Evolutionary conservation across 1,140 invertebrate genomes (phyloP).

Genomic region (Lethrus apterus): DNA sequence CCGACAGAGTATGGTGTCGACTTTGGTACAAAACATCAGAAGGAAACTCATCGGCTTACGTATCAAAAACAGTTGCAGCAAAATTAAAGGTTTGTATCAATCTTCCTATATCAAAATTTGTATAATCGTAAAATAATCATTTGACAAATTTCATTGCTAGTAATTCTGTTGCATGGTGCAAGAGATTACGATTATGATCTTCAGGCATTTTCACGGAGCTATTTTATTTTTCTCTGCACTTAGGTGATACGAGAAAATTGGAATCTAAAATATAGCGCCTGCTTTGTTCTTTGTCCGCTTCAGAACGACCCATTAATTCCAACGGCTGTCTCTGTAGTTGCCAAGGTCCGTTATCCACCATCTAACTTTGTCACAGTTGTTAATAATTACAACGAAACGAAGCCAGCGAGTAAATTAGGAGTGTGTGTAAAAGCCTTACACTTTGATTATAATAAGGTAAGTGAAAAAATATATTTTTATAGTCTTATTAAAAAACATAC

Average conservation of each 20-base stretch:
- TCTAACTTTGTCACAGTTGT: constrained; percentile 54
- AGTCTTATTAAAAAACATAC: too few species aligned
- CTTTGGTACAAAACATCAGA: constrained; percentile 58
- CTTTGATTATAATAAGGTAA: constrained; percentile 74
- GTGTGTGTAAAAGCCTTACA: constrained; percentile 94
- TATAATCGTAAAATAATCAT: constrained; percentile 8
- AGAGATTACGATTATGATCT: too few species aligned
- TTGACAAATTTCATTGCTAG: background rate
- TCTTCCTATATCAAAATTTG: too few species aligned
- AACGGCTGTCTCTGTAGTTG: constrained; percentile 59
- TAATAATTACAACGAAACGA: constrained; percentile 46
- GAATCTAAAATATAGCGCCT: constrained; percentile 89
- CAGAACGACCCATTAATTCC: constrained; percentile 52
- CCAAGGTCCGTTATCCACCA: constrained; percentile 48
- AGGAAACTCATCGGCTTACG: constrained; percentile 41
- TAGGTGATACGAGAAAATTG: constrained; percentile 85
- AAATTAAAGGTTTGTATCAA: constrained; percentile 68
- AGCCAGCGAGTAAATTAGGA: constrained; percentile 55
- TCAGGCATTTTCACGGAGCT: constrained; percentile 6
- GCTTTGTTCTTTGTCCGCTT: constrained; percentile 77
- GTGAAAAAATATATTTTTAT: too few species aligned
- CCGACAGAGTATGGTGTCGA: constrained; percentile 80
- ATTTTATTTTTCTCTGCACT: constrained; percentile 21
- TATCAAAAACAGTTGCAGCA: constrained; percentile 63
- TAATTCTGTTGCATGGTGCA: too few species aligned